Evolutionary conservation across 2,888 invertebrate genomes (phyloP), one percentile per base, ranked within the genome.

Genomic region (Acrobasis consociella): DNA sequence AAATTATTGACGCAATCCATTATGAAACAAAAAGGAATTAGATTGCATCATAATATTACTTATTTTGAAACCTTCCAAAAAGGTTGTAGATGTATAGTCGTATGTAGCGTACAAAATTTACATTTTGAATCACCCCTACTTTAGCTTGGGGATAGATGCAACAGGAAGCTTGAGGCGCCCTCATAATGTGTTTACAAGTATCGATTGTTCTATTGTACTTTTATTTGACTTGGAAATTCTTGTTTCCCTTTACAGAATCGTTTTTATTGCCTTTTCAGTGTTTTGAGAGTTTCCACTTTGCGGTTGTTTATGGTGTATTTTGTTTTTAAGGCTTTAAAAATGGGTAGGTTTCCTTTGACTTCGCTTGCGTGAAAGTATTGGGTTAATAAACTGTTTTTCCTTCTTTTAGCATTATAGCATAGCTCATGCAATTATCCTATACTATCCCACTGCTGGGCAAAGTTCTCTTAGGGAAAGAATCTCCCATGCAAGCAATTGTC

Each of bases 111-210:
- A 31, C 8, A 31, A 8, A 31, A 31, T 31, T 42, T 46, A 56
- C 42, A 42, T 80, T 75, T 77, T 85, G 88, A 89, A 90, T 89
- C 89, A 87, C 85, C 80, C 85, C 80, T 74, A 84, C 88, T 88
- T 88, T 87, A 83, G 83, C 81, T 86, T 90, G 89, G 85, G 86
- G 86, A 84, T 79, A 83, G 83, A 83, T 85, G 89, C 90, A 90
- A 90, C 90, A 89, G 89, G 89, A 89, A 89, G 52, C 51, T 37
- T 64, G 68, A 69, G 63, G 67, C 78, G 82, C 87, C 87, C 82
- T 85, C 78, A 85, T 91, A 91, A 92, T 91, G 91, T 92, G 91
- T 91, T 92, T 91, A 92, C 91, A 91, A 87, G 87, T 91, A 91
- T 91, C 90, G 91, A 92, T 91, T 91, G 90, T 91, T 85, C 83